phyloP scores from a whole-genome alignment of 2,888 invertebrate genomes.

The Steinernema scapterisci region DNA sequence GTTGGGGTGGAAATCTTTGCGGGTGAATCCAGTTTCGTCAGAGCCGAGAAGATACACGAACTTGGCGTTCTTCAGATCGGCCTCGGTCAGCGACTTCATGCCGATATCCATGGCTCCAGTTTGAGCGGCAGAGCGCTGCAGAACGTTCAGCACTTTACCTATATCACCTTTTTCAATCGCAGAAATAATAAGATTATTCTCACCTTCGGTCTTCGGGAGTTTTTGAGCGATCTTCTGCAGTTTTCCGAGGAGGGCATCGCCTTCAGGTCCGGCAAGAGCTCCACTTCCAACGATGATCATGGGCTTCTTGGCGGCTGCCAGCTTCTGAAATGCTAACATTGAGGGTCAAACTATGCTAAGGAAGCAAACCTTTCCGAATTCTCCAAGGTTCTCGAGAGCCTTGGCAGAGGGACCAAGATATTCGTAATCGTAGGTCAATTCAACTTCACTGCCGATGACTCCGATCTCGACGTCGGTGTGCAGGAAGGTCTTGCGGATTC shows the following conservation, averaged over 20 bases:
- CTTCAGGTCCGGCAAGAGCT: conserved; percentile 78
- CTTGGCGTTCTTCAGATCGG: conserved; percentile 69
- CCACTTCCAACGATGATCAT: conserved; percentile 88
- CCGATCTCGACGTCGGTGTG: conserved; percentile 87
- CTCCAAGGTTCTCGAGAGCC: conserved; percentile 78
- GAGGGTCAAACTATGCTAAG: background rate
- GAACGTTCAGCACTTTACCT: conserved; percentile 87
- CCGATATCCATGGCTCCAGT: conserved; percentile 95
- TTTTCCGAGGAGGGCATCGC: conserved; percentile 74
- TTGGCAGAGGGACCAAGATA: conserved; percentile 83
- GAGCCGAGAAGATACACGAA: conserved; percentile 90
- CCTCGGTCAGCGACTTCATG: conserved; percentile 71
- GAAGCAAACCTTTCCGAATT: conserved; percentile 57
- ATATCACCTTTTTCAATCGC: conserved; percentile 40
- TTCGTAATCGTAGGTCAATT: conserved; percentile 88
- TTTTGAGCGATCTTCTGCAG: conserved; percentile 53
- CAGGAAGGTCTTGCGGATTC: conserved; percentile 91
- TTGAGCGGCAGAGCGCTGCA: conserved; percentile 84
- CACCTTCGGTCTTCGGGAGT: conserved; percentile 29
- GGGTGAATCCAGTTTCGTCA: conserved; percentile 81
- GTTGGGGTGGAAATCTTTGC: conserved; percentile 80
- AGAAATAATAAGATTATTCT: background rate
- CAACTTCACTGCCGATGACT: conserved; percentile 85
- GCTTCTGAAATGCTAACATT: conserved; percentile 36
- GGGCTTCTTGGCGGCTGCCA: conserved; percentile 79